phyloP scores from a whole-genome alignment of 64 coral and sea anemone genomes.

The Pocillopora damicornis region DNA sequence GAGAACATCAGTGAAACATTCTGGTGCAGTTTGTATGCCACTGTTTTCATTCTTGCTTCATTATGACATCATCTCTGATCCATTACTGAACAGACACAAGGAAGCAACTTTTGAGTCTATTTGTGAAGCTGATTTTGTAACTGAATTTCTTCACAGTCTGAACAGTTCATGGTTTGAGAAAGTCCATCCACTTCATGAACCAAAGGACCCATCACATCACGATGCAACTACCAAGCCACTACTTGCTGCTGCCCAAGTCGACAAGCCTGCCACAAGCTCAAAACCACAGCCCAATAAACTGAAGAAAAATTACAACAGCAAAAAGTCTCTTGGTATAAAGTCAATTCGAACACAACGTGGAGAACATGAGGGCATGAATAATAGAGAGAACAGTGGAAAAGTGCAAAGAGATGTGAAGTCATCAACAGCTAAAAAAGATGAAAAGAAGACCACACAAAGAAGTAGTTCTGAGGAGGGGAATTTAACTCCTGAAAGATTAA shows the following conservation, averaged over 20 bases:
- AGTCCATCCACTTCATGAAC: constrained; percentile 30
- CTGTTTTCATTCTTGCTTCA: no score
- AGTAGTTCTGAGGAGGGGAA: neutral
- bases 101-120: no score
- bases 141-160: neutral
- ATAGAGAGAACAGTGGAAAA: neutral
- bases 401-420: neutral
- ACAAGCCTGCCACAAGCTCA: neutral
- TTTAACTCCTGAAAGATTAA: neutral
- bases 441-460: neutral
- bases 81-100: no score
- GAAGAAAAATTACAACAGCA: constrained; percentile 32
- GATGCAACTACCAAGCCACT: constrained; percentile 12
- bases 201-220: neutral
- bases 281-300: neutral
- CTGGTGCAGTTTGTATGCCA: no score
- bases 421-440: neutral
- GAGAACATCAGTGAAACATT: no score
- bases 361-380: neutral
- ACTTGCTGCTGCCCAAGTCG: constrained; percentile 1
- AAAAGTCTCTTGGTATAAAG: constrained; percentile 24
- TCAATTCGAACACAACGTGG: constrained; percentile 19
- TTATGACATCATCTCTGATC: no score
- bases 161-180: constrained; percentile 30
- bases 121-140: no score